phyloP scores from a whole-genome alignment of 2,113 vertebrate genomes.

The Sigmodon hispidus region DNA sequence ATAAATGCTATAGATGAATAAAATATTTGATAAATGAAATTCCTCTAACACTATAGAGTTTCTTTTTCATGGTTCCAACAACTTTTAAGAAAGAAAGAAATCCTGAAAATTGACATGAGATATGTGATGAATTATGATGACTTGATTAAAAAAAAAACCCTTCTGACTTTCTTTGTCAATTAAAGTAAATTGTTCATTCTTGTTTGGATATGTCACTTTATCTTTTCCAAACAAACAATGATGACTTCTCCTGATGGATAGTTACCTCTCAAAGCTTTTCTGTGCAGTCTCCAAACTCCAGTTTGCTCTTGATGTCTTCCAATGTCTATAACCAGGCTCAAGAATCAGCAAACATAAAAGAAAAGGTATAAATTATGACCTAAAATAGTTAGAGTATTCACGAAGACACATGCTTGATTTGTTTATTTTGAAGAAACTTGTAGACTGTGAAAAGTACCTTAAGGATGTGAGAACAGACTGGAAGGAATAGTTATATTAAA shows the following conservation, averaged over 20 bases:
- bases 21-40: not conserved
- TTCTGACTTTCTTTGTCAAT: not conserved
- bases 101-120: not conserved
- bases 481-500: not conserved
- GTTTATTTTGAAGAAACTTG: not conserved
- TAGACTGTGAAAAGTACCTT: not conserved
- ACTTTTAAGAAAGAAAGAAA: not conserved
- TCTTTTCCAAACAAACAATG: not conserved
- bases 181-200: not conserved
- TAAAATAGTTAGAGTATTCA: not conserved
- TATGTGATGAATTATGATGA: not conserved
- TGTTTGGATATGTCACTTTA: not conserved
- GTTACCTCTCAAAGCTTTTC: not conserved
- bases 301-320: not conserved
- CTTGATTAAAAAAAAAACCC: not conserved
- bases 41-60: not conserved
- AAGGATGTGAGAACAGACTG: not conserved
- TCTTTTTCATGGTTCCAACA: not conserved
- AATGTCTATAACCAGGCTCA: not conserved
- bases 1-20: not conserved
- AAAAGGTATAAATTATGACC: not conserved
- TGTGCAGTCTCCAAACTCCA: not conserved
- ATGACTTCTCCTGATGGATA: not conserved
- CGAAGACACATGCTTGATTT: not conserved
- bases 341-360: not conserved